Conservation (phyloP, 2,113 vertebrate species). For the Pteronura brasiliensis region DNA sequence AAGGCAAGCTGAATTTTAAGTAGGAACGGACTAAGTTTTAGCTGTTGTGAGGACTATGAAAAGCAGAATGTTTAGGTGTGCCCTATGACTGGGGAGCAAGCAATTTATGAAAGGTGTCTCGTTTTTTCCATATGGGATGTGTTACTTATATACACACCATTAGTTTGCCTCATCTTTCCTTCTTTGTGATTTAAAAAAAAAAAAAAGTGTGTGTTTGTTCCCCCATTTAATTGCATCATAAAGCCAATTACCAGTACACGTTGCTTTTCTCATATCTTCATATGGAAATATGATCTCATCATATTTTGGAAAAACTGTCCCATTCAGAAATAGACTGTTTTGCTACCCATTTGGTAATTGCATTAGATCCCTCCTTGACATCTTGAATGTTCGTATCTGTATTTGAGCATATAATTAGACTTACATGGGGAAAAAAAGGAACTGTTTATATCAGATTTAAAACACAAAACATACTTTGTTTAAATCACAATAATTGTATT, state of each 20-base stretch:
- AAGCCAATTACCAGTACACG: conserved; percentile 36
- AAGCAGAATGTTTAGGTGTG: conserved; percentile 46
- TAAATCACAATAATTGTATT: background rate
- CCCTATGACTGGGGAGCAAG: conserved; percentile 35
- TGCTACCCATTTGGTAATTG: conserved; percentile 18
- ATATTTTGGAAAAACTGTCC: conserved; percentile 7
- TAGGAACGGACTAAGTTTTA: background rate
- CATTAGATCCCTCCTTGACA: conserved; percentile 22
- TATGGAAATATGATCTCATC: conserved; percentile 41
- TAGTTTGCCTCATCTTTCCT: conserved; percentile 49
- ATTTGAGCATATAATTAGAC: background rate
- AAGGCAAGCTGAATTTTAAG: conserved; percentile 3
- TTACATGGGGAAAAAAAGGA: background rate
- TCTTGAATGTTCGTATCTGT: background rate
- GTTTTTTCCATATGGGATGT: conserved; percentile 62
- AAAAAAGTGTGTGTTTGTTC: conserved; percentile 21
- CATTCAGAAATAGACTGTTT: conserved; percentile 16
- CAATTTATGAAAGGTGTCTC: conserved; percentile 55
- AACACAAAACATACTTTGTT: conserved; percentile 1
- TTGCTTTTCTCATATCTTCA: conserved; percentile 48
- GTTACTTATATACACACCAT: conserved; percentile 30
- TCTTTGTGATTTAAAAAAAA: no score
- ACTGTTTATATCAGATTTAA: conserved; percentile 24
- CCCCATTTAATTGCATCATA: conserved; percentile 26
- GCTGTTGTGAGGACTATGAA: background rate